Conservation (phyloP, 2,797 vertebrate genomes). For the Etheostoma nigrum region DNA sequence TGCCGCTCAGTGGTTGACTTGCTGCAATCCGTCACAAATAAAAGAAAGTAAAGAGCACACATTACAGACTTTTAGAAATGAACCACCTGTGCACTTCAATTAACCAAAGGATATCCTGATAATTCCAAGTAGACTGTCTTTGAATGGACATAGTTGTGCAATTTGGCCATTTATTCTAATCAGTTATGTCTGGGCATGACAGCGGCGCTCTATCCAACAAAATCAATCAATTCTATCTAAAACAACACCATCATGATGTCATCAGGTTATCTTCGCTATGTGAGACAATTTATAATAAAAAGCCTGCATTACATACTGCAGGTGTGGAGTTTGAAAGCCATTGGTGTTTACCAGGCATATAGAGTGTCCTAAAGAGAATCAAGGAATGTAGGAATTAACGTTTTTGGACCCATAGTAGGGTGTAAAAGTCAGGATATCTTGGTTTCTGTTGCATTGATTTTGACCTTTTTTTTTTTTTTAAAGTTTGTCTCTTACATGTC, state of each 20-base stretch:
- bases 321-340: not conserved
- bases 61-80: conserved; percentile 17
- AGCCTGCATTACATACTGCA: not conserved
- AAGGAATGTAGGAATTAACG: too few species aligned
- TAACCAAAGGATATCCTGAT: not conserved
- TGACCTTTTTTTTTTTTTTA: too few species aligned
- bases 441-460: too few species aligned
- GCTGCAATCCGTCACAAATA: conserved; percentile 9
- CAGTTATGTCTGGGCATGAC: not conserved
- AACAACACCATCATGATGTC: not conserved
- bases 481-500: too few species aligned
- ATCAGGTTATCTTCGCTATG: too few species aligned
- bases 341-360: not conserved
- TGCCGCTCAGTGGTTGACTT: conserved; percentile 7
- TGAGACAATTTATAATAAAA: too few species aligned
- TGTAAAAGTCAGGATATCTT: too few species aligned
- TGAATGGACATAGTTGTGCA: not conserved
- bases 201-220: not conserved
- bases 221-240: not conserved
- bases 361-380: too few species aligned
- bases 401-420: too few species aligned
- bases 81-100: not conserved
- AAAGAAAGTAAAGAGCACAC: not conserved
- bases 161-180: not conserved
- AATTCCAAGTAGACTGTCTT: not conserved